Conservation (phyloP, 2,888 invertebrate genomes). For the Clepsis dumicolana region DNA sequence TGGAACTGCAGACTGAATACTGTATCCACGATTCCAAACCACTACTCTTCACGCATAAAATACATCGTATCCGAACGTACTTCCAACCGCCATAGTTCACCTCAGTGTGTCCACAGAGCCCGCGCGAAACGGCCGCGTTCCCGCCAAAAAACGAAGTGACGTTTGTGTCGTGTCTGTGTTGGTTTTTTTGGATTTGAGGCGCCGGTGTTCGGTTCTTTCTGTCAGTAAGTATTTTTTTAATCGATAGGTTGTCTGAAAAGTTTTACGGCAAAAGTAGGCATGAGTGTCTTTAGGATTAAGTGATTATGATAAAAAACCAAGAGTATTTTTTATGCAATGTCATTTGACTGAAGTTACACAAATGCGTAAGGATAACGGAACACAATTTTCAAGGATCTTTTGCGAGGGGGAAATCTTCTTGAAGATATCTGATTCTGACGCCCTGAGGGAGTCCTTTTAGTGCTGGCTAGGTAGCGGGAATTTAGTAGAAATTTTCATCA, state of each 20-base stretch:
- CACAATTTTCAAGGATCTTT: too few relatives aligned
- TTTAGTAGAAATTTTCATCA: too few relatives aligned
- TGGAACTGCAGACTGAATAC: neutral
- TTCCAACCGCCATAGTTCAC: slow-evolving; percentile 23
- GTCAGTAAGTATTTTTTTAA: slow-evolving; percentile 30
- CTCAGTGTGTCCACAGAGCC: slow-evolving; percentile 17
- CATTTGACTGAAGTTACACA: neutral
- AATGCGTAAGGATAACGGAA: neutral
- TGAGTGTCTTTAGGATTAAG: neutral
- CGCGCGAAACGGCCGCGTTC: slow-evolving; percentile 28
- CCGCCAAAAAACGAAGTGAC: slow-evolving; percentile 24
- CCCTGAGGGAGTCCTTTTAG: too few relatives aligned
- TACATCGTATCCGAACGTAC: slow-evolving; percentile 24
- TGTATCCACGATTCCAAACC: neutral
- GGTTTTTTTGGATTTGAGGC: slow-evolving; percentile 34
- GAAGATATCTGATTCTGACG: too few relatives aligned
- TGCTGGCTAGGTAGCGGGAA: too few relatives aligned
- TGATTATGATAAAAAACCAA: neutral
- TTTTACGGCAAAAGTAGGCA: slow-evolving; percentile 3
- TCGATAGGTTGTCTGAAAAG: neutral
- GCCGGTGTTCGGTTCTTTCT: slow-evolving; percentile 11
- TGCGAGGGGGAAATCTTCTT: too few relatives aligned
- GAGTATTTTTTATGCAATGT: neutral
- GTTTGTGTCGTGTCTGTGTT: slow-evolving; percentile 31
- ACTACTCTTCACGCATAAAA: slow-evolving; percentile 15